A percentile compares a stretch with the other conserved stretches of the same genome.
These are phyloP conservation scores for Anguilla megastoma DNA, from an alignment of 2,797 vertebrate species.

Conservation along the genomic window DNA sequence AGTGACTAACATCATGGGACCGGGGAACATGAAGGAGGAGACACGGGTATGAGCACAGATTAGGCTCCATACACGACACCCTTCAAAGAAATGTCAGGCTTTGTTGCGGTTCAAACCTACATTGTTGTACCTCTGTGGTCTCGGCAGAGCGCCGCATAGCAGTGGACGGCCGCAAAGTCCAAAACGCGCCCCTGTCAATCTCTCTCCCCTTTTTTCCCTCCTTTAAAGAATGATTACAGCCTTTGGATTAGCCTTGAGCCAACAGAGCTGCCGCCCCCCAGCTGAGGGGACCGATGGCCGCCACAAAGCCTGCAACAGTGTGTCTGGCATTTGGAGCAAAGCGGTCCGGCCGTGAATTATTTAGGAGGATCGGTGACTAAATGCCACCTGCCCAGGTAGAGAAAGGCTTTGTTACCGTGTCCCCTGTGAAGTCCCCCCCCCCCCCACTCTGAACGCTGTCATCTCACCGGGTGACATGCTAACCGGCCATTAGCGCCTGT, in stretches of 20 bases:
- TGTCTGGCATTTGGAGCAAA: slow-evolving; percentile 77
- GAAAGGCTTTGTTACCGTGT: neutral
- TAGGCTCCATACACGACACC: slow-evolving; percentile 71
- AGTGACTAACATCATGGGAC: slow-evolving; percentile 70
- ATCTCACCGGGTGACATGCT: slow-evolving; percentile 66
- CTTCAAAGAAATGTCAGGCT: slow-evolving; percentile 82
- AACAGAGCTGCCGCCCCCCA: slow-evolving; percentile 65
- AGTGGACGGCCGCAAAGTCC: slow-evolving; percentile 67
- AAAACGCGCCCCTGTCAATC: slow-evolving; percentile 47
- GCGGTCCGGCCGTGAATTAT: slow-evolving; percentile 71
- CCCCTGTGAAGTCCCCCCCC: neutral
- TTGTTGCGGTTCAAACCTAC: slow-evolving; percentile 71
- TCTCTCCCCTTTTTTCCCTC: slow-evolving; percentile 53
- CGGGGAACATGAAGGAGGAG: slow-evolving; percentile 67
- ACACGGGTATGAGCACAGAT: slow-evolving; percentile 71
- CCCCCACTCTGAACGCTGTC: slow-evolving; percentile 51
- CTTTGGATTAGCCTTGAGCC: slow-evolving; percentile 72
- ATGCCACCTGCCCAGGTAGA: slow-evolving; percentile 73
- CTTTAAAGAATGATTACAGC: slow-evolving; percentile 72
- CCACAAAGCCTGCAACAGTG: slow-evolving; percentile 65
- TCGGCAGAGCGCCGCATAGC: slow-evolving; percentile 70
- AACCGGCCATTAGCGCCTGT: slow-evolving; percentile 67
- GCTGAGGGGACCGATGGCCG: slow-evolving; percentile 58
- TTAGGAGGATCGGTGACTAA: slow-evolving; percentile 74
- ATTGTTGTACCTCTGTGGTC: slow-evolving; percentile 64